Evolutionary conservation across 2,888 invertebrate species (phyloP).

Genomic region (Oscheius sp.): DNA sequence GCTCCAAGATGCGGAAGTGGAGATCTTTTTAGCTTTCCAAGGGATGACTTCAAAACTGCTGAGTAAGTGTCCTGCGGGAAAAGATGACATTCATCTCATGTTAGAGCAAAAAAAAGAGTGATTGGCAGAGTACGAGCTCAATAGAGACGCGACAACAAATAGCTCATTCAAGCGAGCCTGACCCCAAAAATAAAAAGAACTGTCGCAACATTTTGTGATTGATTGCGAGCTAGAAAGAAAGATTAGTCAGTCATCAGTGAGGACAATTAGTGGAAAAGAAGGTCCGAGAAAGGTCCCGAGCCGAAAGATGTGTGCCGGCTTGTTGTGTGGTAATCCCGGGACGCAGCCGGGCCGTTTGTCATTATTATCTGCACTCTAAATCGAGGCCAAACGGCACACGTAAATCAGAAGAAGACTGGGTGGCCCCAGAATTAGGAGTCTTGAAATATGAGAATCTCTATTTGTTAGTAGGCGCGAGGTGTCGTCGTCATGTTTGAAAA

Average conservation of each 20-base stretch:
- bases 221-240: too few species aligned
- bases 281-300: neutral
- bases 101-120: too few species aligned
- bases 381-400: conserved; percentile 10
- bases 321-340: conserved; percentile 24
- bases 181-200: neutral
- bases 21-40: too few species aligned
- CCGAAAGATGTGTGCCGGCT: neutral
- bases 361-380: conserved; percentile 33
- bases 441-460: conserved; percentile 2
- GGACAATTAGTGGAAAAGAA: neutral
- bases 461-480: conserved; percentile 28
- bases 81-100: too few species aligned
- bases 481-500: conserved; percentile 28
- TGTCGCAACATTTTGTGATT: too few species aligned
- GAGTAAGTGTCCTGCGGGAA: too few species aligned
- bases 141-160: too few species aligned
- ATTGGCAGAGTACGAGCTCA: too few species aligned
- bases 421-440: neutral
- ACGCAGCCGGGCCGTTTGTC: conserved; percentile 32
- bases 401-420: neutral
- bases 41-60: too few species aligned
- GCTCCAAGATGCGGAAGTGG: too few species aligned
- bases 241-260: too few species aligned
- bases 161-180: neutral